Evolutionary conservation across 2,113 vertebrate genomes (phyloP), one percentile per base, ranked within the genome.

Genomic region (Python bivittatus): DNA sequence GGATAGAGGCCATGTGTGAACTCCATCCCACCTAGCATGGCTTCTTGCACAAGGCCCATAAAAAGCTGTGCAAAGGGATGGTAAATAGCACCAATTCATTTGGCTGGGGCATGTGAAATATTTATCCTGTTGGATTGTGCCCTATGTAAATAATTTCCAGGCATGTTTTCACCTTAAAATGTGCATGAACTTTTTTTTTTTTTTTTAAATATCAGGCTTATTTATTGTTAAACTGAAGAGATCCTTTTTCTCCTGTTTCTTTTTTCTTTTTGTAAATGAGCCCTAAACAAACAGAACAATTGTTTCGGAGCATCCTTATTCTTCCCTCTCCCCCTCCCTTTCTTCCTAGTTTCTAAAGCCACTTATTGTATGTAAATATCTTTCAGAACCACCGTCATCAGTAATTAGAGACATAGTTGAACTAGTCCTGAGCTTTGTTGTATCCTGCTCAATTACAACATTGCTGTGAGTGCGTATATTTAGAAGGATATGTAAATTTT

Each of bases 151-250:
- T 97, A 96, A 95, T 97, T 96, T 95, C 94, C 95, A 95, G 97
- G 97, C 97, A 97, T 97, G 97, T 94, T 94, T 72, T 96, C 96
- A 95, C 97, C 95, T 97, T 93, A 58, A 96, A 96, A 97, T 98
- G 94, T 96, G 97, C 98, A 98, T 97, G 97, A 96, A 93, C 96
- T 95, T 96, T 95, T 92, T 93, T 96, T 92, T 96, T 79, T 22
- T 96, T 96, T 96, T 79, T 22, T 96, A 96, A 86, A 95, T 97
- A 96, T 93, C 95, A 90, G 91, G 95, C 95, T 98, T 98, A 98
- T 98, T 98, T 98, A 98, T 98, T 98, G 97, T 95, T 97, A 95
- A 97, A 94, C 88, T 93, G 97, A 93, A 93, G 96, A 97, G 93
- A 42, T 42, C 15, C 1, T 10, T 72, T n/a, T 72, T 29, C 11